Base-by-base conservation (phyloP, 1,140 invertebrate genomes). In the Pseudoatta argentina region DNA sequence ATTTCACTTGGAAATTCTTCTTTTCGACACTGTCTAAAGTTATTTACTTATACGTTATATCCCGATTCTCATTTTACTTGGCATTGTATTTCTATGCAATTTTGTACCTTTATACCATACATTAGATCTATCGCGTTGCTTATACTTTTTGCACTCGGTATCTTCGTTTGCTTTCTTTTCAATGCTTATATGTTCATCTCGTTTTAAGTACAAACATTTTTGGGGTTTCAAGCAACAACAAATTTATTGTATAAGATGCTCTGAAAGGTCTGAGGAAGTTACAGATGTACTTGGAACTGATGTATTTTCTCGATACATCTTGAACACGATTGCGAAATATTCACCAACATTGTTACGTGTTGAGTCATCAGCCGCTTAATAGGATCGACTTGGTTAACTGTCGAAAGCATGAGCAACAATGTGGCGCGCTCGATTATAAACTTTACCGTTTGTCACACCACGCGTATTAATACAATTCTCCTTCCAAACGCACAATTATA, bases 331-430 rank as follows among this genome's bases (percentile, higher is more conserved):
- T 57, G 39, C 27, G 77, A 81, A 24, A 57, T 69, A 34, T 55
- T n/a, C 48, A 30, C 48, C 64, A 30, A 34, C 61, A 79, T 67
- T 39, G 48, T 69, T 81, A 24, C n/a, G 8, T 8, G 77, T 27
- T 81, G 77, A 81, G 27, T 81, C 76, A 79, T 5, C 10, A 27
- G 14, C 14, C 27, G 77, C n/a, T 48, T 48, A 12, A 67, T 24
- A n/a, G 18, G n/a, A 53, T 67, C 18, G n/a, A 18, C 0, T 16
- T 24, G 24, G 10, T 79, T 34, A 57, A 53, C 30, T 39, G 21
- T 27, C 67, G 73, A 61, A 18, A 44, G 34, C 14, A 5, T 18
- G 30, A 39, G 51, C 30, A 59, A 57, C n/a, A 59, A 61, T 44
- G 53, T 59, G 55, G 21, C 34, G 16, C 4, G 53, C 21, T 44